These are phyloP conservation scores for Corapipo altera DNA, from an alignment of 2,113 vertebrate species.

Conservation along the genomic window DNA sequence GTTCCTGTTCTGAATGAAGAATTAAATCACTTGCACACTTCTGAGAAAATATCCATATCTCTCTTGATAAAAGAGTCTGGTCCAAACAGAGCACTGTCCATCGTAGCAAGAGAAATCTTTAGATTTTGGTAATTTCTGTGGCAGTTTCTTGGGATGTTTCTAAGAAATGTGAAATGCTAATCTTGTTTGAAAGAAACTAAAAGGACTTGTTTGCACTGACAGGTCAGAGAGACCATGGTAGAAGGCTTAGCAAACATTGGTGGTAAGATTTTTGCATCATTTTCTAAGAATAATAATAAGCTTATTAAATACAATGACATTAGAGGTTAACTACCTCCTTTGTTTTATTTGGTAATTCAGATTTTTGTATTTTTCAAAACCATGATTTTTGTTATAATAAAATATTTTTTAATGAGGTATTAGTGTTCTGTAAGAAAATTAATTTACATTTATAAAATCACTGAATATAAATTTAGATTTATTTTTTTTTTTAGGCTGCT, in stretches of 20 bases:
- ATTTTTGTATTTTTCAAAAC: background rate
- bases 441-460: background rate
- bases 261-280: constrained; percentile 75
- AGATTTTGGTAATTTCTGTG: background rate
- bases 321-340: background rate
- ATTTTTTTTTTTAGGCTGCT: background rate
- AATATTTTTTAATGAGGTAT: background rate
- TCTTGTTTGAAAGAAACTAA: constrained; percentile 28
- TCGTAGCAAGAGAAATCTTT: background rate
- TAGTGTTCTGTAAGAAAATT: background rate
- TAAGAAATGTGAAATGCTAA: background rate
- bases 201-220: constrained; percentile 40
- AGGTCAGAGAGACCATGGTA: constrained; percentile 88
- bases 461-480: background rate
- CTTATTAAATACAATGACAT: background rate
- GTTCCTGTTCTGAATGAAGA: background rate
- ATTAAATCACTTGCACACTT: background rate
- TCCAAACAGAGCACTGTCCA: background rate
- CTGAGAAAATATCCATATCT: background rate
- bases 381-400: background rate
- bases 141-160: background rate
- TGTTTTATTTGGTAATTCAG: background rate
- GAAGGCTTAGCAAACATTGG: constrained; percentile 90
- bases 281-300: background rate
- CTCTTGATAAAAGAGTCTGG: background rate